phyloP scores from a whole-genome alignment of 2,888 invertebrate genomes.

The Pandemis heparana region DNA sequence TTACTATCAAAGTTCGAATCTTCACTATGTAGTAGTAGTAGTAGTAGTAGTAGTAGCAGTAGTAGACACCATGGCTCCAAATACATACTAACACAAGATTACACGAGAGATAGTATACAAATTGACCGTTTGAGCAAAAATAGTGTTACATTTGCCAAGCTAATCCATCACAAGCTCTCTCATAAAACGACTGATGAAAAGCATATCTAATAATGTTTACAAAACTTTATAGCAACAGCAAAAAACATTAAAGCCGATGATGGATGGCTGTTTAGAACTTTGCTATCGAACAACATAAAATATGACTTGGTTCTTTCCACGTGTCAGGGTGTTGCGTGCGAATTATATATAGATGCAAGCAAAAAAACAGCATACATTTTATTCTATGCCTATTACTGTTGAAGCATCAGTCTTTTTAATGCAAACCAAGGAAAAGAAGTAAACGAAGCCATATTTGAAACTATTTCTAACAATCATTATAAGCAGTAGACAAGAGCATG shows the following conservation, averaged over 20 bases:
- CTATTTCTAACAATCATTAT: too few species aligned
- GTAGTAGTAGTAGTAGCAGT: too few species aligned
- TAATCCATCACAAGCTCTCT: neutral
- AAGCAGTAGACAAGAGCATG: too few species aligned
- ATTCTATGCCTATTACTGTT: neutral
- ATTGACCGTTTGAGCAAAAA: neutral
- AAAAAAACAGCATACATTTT: slow-evolving; percentile 21
- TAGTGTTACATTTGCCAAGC: neutral
- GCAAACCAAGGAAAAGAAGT: too few species aligned
- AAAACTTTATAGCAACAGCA: neutral
- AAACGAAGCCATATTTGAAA: too few species aligned
- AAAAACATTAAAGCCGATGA: slow-evolving; percentile 29
- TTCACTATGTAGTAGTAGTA: too few species aligned
- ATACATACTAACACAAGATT: too few species aligned
- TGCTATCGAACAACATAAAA: slow-evolving; percentile 9
- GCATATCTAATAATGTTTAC: slow-evolving; percentile 1
- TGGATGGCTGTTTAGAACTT: slow-evolving; percentile 17
- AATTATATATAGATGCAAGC: slow-evolving; percentile 12
- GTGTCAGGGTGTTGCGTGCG: neutral
- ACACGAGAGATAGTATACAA: too few species aligned
- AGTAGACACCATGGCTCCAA: too few species aligned
- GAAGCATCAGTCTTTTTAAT: neutral
- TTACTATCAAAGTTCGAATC: too few species aligned
- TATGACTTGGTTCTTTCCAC: slow-evolving; percentile 17
- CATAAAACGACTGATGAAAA: neutral